These are phyloP conservation scores for Phylloscopus whistleri DNA, from an alignment of 2,113 vertebrate species.

Conservation along the genomic window DNA sequence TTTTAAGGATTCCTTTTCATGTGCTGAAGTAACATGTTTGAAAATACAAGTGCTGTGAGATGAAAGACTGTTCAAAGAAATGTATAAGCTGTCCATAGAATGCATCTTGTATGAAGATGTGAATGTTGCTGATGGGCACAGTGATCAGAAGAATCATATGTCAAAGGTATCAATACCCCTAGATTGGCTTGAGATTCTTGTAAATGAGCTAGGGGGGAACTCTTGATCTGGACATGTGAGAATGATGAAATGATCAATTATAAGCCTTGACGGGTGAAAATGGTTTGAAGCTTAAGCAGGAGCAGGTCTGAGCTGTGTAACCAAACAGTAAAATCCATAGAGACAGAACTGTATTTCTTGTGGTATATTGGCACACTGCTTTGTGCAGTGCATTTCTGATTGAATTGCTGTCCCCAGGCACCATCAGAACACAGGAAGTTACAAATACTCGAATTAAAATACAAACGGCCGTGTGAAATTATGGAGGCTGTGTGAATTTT, in stretches of 20 bases:
- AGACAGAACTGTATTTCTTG: not conserved
- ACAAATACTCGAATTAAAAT: not conserved
- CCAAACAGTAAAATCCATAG: not conserved
- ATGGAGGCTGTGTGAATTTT: not conserved
- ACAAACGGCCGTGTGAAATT: not conserved
- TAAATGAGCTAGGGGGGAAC: not conserved
- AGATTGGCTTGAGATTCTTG: not conserved
- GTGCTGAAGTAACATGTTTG: not conserved
- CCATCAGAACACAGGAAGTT: not conserved
- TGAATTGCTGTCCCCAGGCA: not conserved
- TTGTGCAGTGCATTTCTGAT: not conserved
- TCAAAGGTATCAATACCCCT: not conserved
- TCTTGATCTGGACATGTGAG: not conserved
- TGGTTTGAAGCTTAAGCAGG: not conserved
- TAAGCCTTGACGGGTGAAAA: not conserved
- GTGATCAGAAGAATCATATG: not conserved
- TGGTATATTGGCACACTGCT: not conserved
- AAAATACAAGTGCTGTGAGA: not conserved
- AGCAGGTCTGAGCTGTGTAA: not conserved
- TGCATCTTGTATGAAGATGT: not conserved
- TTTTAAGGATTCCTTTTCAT: not conserved
- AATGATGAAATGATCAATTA: not conserved
- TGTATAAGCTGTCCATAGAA: not conserved
- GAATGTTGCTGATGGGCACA: not conserved
- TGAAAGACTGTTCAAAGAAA: not conserved